Percentiles rank a stretch among this genome's conserved stretches.
Evolutionary conservation across 2,888 invertebrate genomes (phyloP).

Genomic region (Platerodrilus igneus): DNA sequence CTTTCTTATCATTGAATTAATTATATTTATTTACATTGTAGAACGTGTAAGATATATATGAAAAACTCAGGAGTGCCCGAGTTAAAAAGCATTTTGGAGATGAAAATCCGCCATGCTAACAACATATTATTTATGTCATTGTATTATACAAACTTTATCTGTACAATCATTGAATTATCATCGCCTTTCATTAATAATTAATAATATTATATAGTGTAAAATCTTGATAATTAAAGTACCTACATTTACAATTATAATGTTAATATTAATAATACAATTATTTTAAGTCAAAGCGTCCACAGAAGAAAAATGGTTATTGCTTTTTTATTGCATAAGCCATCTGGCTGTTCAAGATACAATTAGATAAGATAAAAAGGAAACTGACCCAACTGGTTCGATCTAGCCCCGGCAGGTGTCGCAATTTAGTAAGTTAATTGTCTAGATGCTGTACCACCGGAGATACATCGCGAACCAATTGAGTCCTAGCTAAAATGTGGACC

Average conservation of each 20-base stretch:
- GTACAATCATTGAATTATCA: constrained; percentile 48
- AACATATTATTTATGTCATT: constrained; percentile 48
- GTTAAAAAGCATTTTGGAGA: constrained; percentile 37
- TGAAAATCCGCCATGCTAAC: constrained; percentile 38
- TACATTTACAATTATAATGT: constrained; percentile 49
- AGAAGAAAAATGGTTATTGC: constrained; percentile 54
- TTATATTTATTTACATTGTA: constrained; percentile 73
- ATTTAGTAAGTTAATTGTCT: constrained; percentile 3
- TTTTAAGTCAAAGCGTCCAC: constrained; percentile 52
- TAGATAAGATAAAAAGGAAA: constrained; percentile 54
- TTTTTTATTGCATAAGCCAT: constrained; percentile 54
- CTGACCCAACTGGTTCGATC: constrained; percentile 11
- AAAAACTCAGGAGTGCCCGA: constrained; percentile 53
- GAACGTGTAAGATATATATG: constrained; percentile 66
- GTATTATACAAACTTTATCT: constrained; percentile 51
- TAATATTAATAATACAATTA: constrained; percentile 46
- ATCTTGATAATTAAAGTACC: constrained; percentile 51
- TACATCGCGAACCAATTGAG: constrained; percentile 8
- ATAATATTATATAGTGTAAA: constrained; percentile 53
- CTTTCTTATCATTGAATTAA: constrained; percentile 77
- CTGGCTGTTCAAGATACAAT: constrained; percentile 62
- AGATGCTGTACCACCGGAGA: constrained; percentile 6
- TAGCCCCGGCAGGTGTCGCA: constrained; percentile 7
- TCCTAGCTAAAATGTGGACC: constrained; percentile 38
- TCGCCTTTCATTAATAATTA: constrained; percentile 48